Base-by-base conservation (phyloP, 2,113 vertebrate species). In the Nerophis ophidion region DNA sequence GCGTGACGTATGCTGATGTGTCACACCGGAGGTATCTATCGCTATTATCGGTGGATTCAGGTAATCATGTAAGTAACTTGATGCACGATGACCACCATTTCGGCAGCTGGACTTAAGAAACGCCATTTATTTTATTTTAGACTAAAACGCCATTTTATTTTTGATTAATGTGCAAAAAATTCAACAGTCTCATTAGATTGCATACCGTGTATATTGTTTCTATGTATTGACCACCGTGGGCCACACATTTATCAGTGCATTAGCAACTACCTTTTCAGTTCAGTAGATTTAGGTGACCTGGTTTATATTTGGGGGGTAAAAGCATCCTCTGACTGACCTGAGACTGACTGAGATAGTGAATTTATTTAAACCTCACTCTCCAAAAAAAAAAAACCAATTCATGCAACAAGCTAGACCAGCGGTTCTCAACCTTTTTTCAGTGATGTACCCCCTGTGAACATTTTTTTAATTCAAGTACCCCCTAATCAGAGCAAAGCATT, bases 261-360 rank as follows among this genome's bases (percentile, higher is more conserved):
- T 0, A 12, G 45, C 12, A 1, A 57, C 46, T 66, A 61, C 56
- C 50, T 6, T 0, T 71, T 65, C 54, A 66, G 54, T 7, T 11
- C 4, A 64, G 50, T 60, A 46, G 12, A 76, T 77, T 46, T 16
- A 36, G 68, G 66, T 75, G 72, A 82, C 76, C 78, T 71, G 26
- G 75, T 81, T 82, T 61, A 56, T 1, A 50, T 56, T 16, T 26
- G 45, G 59, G 33, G 35, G 26, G 11, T 45, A 42, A 16, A 3
- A 40, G 8, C 46, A 50, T 75, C 38, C 65, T 44, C 17, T 58
- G 65, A 68, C 17, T 58, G 65, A 68, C 46, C 62, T 11, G 67
- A 74, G 36, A 6, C 36, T 38, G 6, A 68, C 49, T 63, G 63
- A 70, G 49, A 5, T 5, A 5, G 36, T 16, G 47, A 8, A 5